A percentile compares a stretch with the other conserved stretches of the same genome.
Conservation (phyloP, 2,113 vertebrate species). For the Corythaeola cristata region DNA sequence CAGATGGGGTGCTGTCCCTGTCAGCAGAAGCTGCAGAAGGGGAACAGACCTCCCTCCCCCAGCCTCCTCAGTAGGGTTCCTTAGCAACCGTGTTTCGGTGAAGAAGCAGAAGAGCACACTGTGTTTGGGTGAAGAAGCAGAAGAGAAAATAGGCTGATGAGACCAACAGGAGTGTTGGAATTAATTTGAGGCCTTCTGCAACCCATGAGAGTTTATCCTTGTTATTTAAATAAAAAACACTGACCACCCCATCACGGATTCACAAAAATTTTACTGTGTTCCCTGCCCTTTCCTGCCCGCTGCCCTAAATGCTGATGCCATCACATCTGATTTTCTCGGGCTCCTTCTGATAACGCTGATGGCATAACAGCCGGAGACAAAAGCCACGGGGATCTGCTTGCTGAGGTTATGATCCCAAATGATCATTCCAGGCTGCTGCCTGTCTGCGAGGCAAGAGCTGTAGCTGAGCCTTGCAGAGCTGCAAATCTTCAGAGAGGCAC, state of each 20-base stretch:
- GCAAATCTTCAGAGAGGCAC: not conserved
- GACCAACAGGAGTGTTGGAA: not conserved
- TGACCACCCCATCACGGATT: not conserved
- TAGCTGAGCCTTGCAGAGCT: not conserved
- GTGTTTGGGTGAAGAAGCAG: not conserved
- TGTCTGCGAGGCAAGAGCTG: not conserved
- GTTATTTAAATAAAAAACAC: not conserved
- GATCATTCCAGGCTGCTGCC: not conserved
- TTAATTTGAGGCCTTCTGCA: not conserved
- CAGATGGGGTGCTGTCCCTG: not conserved
- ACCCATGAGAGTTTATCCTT: not conserved
- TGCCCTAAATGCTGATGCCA: not conserved
- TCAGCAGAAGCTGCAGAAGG: not conserved
- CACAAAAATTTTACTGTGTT: not conserved
- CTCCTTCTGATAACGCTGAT: not conserved
- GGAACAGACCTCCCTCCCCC: not conserved
- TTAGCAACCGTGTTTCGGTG: rapidly evolving
- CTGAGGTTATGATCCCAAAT: not conserved
- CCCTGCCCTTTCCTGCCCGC: not conserved
- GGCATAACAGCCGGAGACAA: not conserved
- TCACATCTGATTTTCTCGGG: not conserved
- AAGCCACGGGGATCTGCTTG: not conserved
- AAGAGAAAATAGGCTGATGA: not conserved
- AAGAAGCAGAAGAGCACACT: too few species aligned
- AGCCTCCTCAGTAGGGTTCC: not conserved